phyloP scores from a whole-genome alignment of 2,113 vertebrate genomes.

The Centropus unirufus region DNA sequence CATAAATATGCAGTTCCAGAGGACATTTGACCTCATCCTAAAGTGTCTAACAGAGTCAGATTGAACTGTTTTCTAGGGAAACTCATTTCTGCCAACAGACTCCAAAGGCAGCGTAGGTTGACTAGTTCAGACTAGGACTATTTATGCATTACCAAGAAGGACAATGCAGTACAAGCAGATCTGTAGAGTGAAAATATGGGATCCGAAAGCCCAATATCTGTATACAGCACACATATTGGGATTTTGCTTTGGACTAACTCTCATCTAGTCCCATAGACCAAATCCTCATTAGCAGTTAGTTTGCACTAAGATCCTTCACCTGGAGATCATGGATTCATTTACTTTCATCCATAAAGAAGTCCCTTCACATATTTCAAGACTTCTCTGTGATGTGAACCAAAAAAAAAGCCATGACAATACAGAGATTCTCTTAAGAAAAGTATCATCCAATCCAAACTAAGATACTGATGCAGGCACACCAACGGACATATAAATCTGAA shows the following conservation, averaged over 20 bases:
- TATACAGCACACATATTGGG: background rate
- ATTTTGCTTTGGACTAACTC: background rate
- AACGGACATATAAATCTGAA: background rate
- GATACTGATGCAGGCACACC: background rate
- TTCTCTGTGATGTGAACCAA: background rate
- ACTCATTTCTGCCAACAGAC: background rate
- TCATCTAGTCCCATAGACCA: background rate
- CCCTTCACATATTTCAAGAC: background rate
- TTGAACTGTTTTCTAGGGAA: background rate
- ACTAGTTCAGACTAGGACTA: background rate
- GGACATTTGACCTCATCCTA: accelerated
- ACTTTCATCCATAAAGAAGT: background rate
- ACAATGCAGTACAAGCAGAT: background rate
- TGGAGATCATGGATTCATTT: background rate
- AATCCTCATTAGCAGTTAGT: background rate
- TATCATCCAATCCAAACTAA: background rate
- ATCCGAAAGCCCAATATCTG: background rate
- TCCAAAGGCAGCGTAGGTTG: background rate
- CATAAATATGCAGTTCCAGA: background rate
- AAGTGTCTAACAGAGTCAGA: background rate
- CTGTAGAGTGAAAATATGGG: background rate
- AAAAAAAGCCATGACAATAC: background rate
- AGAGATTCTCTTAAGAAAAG: background rate
- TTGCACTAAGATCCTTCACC: background rate
- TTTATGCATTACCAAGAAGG: background rate